These are phyloP conservation scores for Manduca sexta DNA, from an alignment of 1,140 invertebrate species.

Conservation along the genomic window DNA sequence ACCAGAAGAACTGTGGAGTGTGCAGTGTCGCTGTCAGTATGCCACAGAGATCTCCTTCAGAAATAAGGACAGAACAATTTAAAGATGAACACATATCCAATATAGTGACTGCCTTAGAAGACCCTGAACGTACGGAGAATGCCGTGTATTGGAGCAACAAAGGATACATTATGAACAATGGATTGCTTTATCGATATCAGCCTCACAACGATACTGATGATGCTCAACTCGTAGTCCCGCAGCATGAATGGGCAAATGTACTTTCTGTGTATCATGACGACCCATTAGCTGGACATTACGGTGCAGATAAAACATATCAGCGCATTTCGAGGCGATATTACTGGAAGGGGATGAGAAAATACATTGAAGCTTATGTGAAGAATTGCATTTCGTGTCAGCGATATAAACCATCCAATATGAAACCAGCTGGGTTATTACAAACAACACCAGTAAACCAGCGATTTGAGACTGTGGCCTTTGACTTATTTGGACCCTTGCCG, in stretches of 20 bases:
- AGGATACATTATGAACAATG: slow-evolving; percentile 21
- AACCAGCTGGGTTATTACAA: slow-evolving; percentile 30
- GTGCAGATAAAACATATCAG: slow-evolving; percentile 25
- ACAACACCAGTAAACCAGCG: slow-evolving; percentile 14
- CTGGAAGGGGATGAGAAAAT: slow-evolving; percentile 34
- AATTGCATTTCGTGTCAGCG: slow-evolving; percentile 24
- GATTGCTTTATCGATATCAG: slow-evolving; percentile 10
- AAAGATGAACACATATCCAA: slow-evolving; percentile 13
- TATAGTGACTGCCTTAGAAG: slow-evolving; percentile 25
- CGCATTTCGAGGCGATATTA: slow-evolving; percentile 27
- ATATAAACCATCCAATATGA: slow-evolving; percentile 32
- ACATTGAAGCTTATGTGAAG: slow-evolving; percentile 25
- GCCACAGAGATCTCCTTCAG: slow-evolving; percentile 7
- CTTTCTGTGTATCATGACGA: slow-evolving; percentile 16
- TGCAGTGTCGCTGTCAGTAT: slow-evolving; percentile 23
- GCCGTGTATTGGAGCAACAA: slow-evolving; percentile 12
- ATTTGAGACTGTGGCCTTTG: slow-evolving; percentile 33
- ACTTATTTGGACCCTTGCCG: slow-evolving; percentile 39
- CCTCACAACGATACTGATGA: slow-evolving; percentile 11
- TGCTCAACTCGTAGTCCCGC: slow-evolving; percentile 14
- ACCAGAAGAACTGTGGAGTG: slow-evolving; percentile 15
- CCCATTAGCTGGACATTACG: slow-evolving; percentile 13
- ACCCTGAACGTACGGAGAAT: slow-evolving; percentile 3
- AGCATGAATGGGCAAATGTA: slow-evolving; percentile 11
- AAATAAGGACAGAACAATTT: slow-evolving; percentile 27